phyloP scores from a whole-genome alignment of 1,140 invertebrate species.

The Centruroides vittatus region DNA sequence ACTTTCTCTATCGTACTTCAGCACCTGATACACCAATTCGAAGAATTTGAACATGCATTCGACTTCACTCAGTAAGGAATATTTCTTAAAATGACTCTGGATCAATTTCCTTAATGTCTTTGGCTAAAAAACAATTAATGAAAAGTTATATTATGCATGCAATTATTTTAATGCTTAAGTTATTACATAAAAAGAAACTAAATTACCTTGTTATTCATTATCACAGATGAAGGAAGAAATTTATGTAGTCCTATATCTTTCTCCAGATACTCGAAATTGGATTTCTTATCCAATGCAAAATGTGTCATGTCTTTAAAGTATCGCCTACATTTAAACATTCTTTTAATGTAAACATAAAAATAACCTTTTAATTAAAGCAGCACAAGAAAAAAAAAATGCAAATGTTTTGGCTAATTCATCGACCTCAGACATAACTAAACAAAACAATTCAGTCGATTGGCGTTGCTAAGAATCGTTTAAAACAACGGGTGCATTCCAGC shows the following conservation, averaged over 20 bases:
- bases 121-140: conserved; percentile 25
- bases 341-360: background rate
- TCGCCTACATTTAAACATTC: conserved; percentile 23
- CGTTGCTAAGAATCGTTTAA: no score
- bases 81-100: conserved; percentile 86
- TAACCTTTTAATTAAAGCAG: background rate
- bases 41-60: conserved; percentile 81
- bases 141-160: background rate
- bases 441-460: no score
- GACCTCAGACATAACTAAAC: background rate
- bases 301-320: conserved; percentile 77
- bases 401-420: background rate
- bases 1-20: conserved; percentile 79
- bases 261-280: conserved; percentile 90
- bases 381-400: background rate
- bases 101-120: conserved; percentile 74
- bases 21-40: conserved; percentile 65
- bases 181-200: background rate
- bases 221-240: conserved; percentile 76
- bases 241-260: conserved; percentile 87
- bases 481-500: no score
- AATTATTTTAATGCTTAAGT: background rate
- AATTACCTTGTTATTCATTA: conserved; percentile 59
- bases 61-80: conserved; percentile 40
- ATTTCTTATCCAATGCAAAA: conserved; percentile 85